Base-by-base conservation (phyloP, 2,113 vertebrate species). In the Psilopsiagon aymara region DNA sequence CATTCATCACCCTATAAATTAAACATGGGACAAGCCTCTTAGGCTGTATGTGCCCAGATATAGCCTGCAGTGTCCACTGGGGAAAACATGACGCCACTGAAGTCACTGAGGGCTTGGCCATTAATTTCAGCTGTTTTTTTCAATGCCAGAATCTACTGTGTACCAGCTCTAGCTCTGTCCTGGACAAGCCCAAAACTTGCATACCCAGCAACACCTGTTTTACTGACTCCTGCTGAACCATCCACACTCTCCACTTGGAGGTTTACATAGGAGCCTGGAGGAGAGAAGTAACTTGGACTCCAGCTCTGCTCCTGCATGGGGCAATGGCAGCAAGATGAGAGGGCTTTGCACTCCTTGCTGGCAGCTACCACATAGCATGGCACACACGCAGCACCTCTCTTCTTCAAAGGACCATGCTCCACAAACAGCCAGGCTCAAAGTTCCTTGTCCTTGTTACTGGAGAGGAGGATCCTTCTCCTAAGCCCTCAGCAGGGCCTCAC, bases 1-100 rank as follows among this genome's bases (percentile, higher is more conserved):
- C 93, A 92, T 97, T 92, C 53, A 96, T 97, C 94, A 92, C 13
- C 27, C 80, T 55, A 86, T 97, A 96, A 96, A 95, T 97, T 97
- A 97, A 97, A 94, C 20, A 95, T 76, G 70, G 71, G 87, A 92
- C 60, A 94, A 94, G 69, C 69, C 63, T 93, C 53, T 95, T 68
- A 77, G n/a, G 24, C 39, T 86, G 68, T 52, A 88, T 88, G 60
- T 92, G 44, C 67, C 90, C 94, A 94, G 79, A 80, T 86, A 86
- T 4, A 95, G 60, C 70, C 47, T 6, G 1, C 68, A 76, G 81
- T 63, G 80, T 59, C 78, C 75, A 64, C 24, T 60, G 60, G 46
- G 51, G 64, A 88, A 93, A 93, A 90, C 81, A 84, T 12, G 47
- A 67, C 67, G 75, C 57, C 25, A 35, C 29, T 49, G 43, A 81